These are phyloP conservation scores for Periparus ater DNA, from an alignment of 2,797 vertebrate species.

Conservation along the genomic window DNA sequence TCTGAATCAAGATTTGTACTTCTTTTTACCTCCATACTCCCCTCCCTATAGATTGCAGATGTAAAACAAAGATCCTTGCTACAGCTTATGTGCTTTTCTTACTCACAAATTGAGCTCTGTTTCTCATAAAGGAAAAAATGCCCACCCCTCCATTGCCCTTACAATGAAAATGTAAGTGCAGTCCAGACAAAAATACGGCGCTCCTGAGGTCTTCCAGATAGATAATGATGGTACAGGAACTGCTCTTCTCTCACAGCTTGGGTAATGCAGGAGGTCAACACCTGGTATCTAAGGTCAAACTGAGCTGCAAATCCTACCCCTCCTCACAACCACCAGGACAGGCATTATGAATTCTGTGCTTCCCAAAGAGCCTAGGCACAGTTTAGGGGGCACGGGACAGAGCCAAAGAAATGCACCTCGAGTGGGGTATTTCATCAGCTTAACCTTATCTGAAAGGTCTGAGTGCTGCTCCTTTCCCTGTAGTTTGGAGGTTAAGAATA, in stretches of 20 bases:
- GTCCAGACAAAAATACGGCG: neutral
- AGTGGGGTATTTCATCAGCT: neutral
- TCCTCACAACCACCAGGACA: neutral
- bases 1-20: neutral
- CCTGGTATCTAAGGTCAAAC: neutral
- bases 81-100: neutral
- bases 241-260: neutral
- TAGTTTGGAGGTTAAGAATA: neutral
- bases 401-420: neutral
- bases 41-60: neutral
- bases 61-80: neutral
- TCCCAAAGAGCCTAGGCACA: neutral
- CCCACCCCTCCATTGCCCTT: neutral
- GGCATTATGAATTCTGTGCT: neutral
- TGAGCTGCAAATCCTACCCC: neutral
- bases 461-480: neutral
- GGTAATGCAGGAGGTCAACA: neutral
- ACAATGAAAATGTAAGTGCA: neutral
- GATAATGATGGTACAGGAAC: neutral
- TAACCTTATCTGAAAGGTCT: neutral
- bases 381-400: neutral
- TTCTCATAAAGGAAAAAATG: neutral
- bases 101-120: neutral
- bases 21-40: neutral
- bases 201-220: neutral